Percentiles rank a stretch among this genome's conserved stretches.
Conservation (phyloP, 2,888 invertebrate species). For the Polyommatus iphigenia region DNA sequence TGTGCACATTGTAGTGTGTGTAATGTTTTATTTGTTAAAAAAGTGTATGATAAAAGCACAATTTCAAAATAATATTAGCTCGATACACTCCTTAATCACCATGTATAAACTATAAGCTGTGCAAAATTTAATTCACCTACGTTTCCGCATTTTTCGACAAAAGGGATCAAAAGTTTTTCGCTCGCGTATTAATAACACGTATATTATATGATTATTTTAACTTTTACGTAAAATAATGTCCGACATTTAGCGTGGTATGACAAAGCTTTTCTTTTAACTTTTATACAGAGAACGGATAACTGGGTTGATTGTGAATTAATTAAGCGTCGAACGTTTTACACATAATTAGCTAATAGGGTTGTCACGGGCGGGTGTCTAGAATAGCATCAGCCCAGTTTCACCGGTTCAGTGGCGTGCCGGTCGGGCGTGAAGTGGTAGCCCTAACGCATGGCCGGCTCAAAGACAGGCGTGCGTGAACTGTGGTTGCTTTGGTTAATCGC, state of each 20-base stretch:
- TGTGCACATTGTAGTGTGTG: no score
- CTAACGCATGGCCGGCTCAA: constrained; percentile 43
- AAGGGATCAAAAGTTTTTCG: no score
- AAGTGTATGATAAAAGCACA: no score
- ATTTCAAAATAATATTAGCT: no score
- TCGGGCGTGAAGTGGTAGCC: constrained; percentile 44
- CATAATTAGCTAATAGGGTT: constrained; percentile 30
- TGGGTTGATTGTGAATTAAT: constrained; percentile 15
- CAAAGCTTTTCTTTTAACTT: neutral
- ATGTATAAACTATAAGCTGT: no score
- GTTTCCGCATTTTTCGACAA: no score
- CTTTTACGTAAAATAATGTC: neutral
- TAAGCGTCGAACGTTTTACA: constrained; percentile 18
- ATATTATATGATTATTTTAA: no score
- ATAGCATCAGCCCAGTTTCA: constrained; percentile 42
- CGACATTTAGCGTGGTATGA: neutral
- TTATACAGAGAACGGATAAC: constrained; percentile 1
- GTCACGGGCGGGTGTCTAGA: constrained; percentile 35
- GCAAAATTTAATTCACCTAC: no score
- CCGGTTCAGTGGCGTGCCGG: constrained; percentile 40
- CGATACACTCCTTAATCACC: no score
- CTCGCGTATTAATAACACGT: no score
- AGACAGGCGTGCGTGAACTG: constrained; percentile 41
- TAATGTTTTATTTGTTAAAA: no score
- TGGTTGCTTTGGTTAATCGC: constrained; percentile 38